Evolutionary conservation across 2,113 vertebrate species (phyloP).

Genomic region (Centropus bengalensis): DNA sequence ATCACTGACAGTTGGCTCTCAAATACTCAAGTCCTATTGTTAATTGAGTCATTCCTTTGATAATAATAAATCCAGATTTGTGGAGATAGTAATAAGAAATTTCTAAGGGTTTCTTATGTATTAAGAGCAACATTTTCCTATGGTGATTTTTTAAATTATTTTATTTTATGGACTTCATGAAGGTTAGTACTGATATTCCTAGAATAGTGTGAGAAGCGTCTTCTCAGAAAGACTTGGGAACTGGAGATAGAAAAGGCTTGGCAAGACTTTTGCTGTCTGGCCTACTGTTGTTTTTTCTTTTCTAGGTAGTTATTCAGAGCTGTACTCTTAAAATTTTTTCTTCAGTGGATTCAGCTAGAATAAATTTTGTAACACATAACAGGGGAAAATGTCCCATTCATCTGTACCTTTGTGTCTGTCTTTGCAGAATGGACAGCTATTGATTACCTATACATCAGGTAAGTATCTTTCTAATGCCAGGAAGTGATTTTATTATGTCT

Average conservation of each 20-base stretch:
- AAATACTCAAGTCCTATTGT: not conserved
- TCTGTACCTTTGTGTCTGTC: not conserved
- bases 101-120: not conserved
- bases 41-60: not conserved
- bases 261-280: not conserved
- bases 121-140: not conserved
- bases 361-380: not conserved
- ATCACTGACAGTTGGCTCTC: not conserved
- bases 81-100: not conserved
- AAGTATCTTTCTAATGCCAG: conserved; percentile 22
- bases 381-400: not conserved
- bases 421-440: conserved; percentile 31
- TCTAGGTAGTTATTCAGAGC: not conserved
- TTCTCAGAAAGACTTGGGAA: not conserved
- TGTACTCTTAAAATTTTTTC: not conserved
- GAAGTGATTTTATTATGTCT: conserved; percentile 39
- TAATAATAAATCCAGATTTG: not conserved
- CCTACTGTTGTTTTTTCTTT: not conserved
- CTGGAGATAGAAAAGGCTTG: not conserved
- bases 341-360: not conserved
- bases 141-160: not conserved
- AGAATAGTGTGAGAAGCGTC: not conserved
- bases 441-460: conserved; percentile 44
- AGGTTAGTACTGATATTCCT: not conserved
- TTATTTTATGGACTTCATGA: not conserved